phyloP scores from a whole-genome alignment of 2,888 invertebrate genomes.

The Pandemis cinnamomeana region DNA sequence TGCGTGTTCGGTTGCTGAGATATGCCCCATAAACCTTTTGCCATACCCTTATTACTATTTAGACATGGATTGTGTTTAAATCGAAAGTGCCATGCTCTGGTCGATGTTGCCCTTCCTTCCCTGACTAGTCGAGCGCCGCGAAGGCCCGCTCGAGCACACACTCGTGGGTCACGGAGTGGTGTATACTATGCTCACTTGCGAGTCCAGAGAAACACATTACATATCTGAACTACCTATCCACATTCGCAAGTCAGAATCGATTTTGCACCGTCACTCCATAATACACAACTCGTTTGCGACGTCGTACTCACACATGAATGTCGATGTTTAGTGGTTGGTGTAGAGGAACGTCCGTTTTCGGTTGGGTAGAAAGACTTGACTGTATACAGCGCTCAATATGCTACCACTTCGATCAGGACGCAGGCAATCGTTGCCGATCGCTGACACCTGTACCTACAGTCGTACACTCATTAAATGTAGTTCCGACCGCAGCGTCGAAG shows the following conservation, averaged over 20 bases:
- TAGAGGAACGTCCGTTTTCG: slow-evolving; percentile 52
- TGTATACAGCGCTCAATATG: slow-evolving; percentile 71
- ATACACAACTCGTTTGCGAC: slow-evolving; percentile 63
- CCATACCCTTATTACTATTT: slow-evolving; percentile 66
- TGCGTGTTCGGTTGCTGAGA: slow-evolving; percentile 81
- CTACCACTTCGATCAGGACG: slow-evolving; percentile 71
- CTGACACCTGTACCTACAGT: slow-evolving; percentile 42
- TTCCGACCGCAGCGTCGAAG: slow-evolving; percentile 59
- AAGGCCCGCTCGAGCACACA: slow-evolving; percentile 50
- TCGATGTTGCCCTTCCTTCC: slow-evolving; percentile 75
- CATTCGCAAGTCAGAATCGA: slow-evolving; percentile 82
- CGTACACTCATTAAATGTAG: slow-evolving; percentile 35
- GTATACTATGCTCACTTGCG: slow-evolving; percentile 71
- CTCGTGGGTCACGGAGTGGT: slow-evolving; percentile 67
- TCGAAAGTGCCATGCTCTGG: slow-evolving; percentile 84
- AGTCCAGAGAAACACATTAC: slow-evolving; percentile 67
- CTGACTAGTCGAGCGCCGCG: slow-evolving; percentile 50
- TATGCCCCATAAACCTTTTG: slow-evolving; percentile 72
- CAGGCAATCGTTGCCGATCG: slow-evolving; percentile 44
- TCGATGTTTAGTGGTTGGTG: slow-evolving; percentile 53
- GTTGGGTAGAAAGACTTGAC: slow-evolving; percentile 53
- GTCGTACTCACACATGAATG: slow-evolving; percentile 54
- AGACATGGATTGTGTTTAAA: slow-evolving; percentile 71
- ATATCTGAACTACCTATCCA: slow-evolving; percentile 60
- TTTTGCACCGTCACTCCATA: slow-evolving; percentile 87